Evolutionary conservation across 1,140 invertebrate genomes (phyloP).

Genomic region (Cryptotermes secundus): DNA sequence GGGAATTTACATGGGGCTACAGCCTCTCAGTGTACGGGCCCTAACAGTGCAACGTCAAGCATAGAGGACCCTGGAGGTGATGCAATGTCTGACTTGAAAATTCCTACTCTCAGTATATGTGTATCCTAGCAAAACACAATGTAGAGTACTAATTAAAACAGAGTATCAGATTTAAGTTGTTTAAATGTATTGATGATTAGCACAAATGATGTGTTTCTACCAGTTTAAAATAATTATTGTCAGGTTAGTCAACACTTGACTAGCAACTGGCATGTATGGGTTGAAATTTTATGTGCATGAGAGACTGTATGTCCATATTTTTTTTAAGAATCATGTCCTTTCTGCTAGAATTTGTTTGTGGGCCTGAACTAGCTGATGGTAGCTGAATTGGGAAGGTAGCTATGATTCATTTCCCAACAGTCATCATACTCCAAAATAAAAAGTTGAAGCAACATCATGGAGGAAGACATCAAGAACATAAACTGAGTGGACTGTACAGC

Average conservation of each 20-base stretch:
- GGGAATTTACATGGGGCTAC: neutral
- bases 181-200: neutral
- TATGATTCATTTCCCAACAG: neutral
- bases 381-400: slow-evolving; percentile 14
- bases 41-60: neutral
- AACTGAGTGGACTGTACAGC: neutral
- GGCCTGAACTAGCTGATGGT: neutral
- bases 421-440: neutral
- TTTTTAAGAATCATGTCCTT: neutral
- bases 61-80: neutral
- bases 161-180: neutral
- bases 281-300: neutral
- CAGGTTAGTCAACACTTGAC: neutral
- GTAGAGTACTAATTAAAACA: neutral
- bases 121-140: neutral
- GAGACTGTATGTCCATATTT: neutral
- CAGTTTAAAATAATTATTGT: neutral
- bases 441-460: neutral
- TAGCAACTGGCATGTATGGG: neutral
- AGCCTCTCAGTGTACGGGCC: neutral
- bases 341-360: neutral
- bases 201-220: slow-evolving; percentile 3
- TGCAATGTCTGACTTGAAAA: neutral
- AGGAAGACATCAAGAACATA: neutral
- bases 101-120: neutral